A percentile compares a stretch with the other conserved stretches of the same genome.
Evolutionary conservation across 2,113 vertebrate species (phyloP).

Genomic region (Mastomys coucha): DNA sequence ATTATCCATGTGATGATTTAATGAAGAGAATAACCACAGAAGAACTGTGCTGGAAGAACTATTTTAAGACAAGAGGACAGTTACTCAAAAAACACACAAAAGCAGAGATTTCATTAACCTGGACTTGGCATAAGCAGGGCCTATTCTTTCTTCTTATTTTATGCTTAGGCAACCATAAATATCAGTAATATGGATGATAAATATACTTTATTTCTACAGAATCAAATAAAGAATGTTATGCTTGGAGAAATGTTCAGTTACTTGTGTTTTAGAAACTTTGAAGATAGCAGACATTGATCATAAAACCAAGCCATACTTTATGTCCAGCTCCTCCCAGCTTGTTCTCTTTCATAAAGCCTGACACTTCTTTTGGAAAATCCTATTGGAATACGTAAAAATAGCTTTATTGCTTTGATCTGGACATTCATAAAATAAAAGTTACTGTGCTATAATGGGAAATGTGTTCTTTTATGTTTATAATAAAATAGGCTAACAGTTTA

Average conservation of each 20-base stretch:
- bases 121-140: constrained; percentile 77
- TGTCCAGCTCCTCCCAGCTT: not conserved
- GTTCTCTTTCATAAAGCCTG: not conserved
- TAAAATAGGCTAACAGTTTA: constrained; percentile 13
- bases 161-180: constrained; percentile 81
- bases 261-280: constrained; percentile 58
- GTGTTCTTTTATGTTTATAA: constrained; percentile 30
- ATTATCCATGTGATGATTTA: constrained; percentile 84
- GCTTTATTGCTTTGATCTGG: constrained; percentile 38
- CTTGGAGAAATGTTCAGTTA: constrained; percentile 54
- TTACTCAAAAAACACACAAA: constrained; percentile 78
- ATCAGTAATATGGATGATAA: constrained; percentile 77
- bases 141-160: constrained; percentile 82
- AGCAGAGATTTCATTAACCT: constrained; percentile 82
- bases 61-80: constrained; percentile 82
- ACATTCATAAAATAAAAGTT: constrained; percentile 53
- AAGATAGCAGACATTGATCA: constrained; percentile 13
- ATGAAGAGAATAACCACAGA: constrained; percentile 84
- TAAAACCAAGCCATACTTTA: not conserved
- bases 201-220: constrained; percentile 74
- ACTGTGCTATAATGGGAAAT: constrained; percentile 40
- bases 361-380: not conserved
- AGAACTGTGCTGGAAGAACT: constrained; percentile 77
- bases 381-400: not conserved
- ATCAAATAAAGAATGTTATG: constrained; percentile 67